These are phyloP conservation scores for Macroramphosus scolopax DNA, from an alignment of 2,797 vertebrate species.

Conservation along the genomic window DNA sequence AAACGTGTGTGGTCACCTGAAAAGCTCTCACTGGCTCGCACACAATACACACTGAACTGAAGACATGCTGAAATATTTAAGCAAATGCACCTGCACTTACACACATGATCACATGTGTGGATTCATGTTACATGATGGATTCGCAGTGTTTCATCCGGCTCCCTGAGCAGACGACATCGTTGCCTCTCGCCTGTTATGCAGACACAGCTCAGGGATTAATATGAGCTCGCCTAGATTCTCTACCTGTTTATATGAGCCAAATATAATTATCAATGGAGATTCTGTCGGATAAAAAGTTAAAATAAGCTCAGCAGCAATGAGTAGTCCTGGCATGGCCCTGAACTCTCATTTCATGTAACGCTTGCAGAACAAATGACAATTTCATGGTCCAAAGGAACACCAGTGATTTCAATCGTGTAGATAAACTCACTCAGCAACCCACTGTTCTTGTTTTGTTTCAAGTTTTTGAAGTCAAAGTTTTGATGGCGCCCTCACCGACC, in stretches of 20 bases:
- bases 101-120: conserved; percentile 14
- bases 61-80: conserved; percentile 28
- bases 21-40: conserved; percentile 22
- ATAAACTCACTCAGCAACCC: conserved; percentile 72
- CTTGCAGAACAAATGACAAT: conserved; percentile 82
- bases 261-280: conserved; percentile 76
- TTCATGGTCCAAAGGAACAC: conserved; percentile 76
- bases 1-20: conserved; percentile 18
- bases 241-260: conserved; percentile 62
- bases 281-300: conserved; percentile 67
- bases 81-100: conserved; percentile 24
- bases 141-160: conserved; percentile 26
- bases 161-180: conserved; percentile 33
- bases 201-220: conserved; percentile 39
- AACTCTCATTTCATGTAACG: conserved; percentile 78
- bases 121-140: conserved; percentile 36
- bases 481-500: conserved; percentile 49
- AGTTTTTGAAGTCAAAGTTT: conserved; percentile 70
- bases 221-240: conserved; percentile 34
- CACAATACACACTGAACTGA: conserved; percentile 11
- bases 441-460: conserved; percentile 72
- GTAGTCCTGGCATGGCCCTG: conserved; percentile 57
- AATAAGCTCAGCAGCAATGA: conserved; percentile 62
- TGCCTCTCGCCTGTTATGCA: conserved; percentile 38
- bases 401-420: conserved; percentile 67